Evolutionary conservation across 2,797 vertebrate genomes (phyloP).

Genomic region (Paguma larvata): DNA sequence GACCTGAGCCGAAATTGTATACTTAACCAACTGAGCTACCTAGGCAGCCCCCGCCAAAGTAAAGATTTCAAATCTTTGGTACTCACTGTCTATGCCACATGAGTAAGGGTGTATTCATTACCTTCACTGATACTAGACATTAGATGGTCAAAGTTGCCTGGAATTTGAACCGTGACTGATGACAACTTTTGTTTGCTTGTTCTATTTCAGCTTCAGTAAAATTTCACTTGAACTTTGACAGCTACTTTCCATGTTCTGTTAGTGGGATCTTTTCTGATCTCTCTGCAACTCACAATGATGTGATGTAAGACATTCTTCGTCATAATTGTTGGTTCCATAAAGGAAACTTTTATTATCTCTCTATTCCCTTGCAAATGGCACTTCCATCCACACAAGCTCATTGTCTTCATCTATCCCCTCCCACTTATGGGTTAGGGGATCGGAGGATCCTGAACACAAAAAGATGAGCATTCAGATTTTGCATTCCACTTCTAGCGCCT

Average conservation of each 20-base stretch:
- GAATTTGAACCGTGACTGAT: background rate
- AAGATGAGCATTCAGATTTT: accelerated
- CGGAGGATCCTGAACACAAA: background rate
- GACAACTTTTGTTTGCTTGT: background rate
- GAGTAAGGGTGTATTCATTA: background rate
- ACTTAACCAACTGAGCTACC: no score
- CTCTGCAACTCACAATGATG: background rate
- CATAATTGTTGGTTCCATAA: background rate
- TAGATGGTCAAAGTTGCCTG: background rate
- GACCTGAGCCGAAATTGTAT: no score
- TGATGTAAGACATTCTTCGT: background rate
- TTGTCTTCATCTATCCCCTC: accelerated
- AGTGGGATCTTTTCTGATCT: background rate
- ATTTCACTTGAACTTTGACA: conserved; percentile 30
- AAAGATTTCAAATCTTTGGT: background rate
- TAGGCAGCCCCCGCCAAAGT: background rate
- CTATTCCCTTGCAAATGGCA: background rate
- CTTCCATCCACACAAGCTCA: background rate
- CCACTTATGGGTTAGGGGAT: background rate
- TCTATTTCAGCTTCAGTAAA: background rate
- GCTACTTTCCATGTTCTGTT: background rate
- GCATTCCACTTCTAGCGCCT: accelerated
- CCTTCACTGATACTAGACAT: background rate
- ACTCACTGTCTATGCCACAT: background rate
- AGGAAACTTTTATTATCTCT: background rate